phyloP scores from a whole-genome alignment of 2,888 invertebrate genomes.

The Gastrophysa polygoni region DNA sequence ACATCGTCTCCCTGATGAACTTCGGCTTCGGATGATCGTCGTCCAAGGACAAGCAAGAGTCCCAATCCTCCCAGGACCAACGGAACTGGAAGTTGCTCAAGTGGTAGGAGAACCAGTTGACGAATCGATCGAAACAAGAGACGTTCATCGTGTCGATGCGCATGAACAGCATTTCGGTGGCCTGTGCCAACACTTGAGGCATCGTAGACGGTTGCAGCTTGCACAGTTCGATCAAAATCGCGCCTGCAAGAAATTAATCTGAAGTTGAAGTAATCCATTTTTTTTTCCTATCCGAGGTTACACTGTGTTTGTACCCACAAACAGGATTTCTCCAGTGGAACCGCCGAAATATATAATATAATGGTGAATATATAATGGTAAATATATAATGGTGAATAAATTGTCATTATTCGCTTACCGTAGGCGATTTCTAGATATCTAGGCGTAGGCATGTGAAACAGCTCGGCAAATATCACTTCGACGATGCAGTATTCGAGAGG shows the following conservation, averaged over 20 bases:
- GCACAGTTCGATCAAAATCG: constrained; percentile 94
- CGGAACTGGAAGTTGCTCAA: constrained; percentile 98
- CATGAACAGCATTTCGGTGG: constrained; percentile 95
- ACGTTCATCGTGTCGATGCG: constrained; percentile 97
- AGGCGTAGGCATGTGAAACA: constrained; percentile 91
- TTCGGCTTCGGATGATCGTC: constrained; percentile 91
- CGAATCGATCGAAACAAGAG: constrained; percentile 94
- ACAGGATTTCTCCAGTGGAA: no score
- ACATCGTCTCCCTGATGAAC: constrained; percentile 91
- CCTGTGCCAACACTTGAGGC: constrained; percentile 97
- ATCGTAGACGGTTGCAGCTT: constrained; percentile 95
- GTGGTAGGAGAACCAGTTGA: constrained; percentile 97
- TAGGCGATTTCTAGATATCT: constrained; percentile 91
- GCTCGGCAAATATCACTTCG: constrained; percentile 93
- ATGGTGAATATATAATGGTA: no score
- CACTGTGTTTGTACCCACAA: no score
- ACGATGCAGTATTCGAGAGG: constrained; percentile 98
- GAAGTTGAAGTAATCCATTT: no score
- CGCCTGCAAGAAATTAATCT: constrained; percentile 60
- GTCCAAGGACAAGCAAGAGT: constrained; percentile 82
- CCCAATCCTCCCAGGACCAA: constrained; percentile 99
- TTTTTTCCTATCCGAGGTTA: no score
- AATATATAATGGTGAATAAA: no score
- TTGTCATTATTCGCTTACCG: constrained; percentile 55
- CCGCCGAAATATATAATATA: no score